Conservation (phyloP, 2,888 invertebrate species). For the Oxycera nigricornis region DNA sequence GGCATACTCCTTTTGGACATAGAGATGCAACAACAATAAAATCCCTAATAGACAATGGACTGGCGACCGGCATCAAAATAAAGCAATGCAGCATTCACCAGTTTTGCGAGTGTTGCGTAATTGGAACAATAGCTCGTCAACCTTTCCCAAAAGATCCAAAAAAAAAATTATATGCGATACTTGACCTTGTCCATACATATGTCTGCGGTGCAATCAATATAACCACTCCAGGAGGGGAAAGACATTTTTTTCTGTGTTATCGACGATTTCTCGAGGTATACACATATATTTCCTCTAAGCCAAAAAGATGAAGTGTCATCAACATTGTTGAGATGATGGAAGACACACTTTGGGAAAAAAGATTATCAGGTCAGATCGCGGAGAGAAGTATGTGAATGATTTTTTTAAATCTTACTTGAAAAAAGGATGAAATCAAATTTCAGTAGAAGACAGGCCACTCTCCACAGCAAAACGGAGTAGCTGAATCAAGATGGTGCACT, state of each 20-base stretch:
- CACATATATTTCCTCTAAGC: background rate
- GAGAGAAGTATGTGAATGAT: too few relatives aligned
- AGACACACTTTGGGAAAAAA: background rate
- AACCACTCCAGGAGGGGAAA: too few relatives aligned
- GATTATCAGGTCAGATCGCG: background rate
- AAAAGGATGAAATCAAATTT: too few relatives aligned
- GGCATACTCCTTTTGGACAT: background rate
- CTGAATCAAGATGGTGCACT: too few relatives aligned
- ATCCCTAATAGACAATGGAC: background rate
- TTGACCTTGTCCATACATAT: background rate
- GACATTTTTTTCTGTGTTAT: background rate
- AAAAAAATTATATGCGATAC: background rate
- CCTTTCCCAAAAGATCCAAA: background rate
- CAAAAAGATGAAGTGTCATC: background rate
- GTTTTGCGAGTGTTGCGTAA: background rate
- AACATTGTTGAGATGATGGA: background rate
- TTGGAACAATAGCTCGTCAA: background rate
- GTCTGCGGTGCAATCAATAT: too few relatives aligned
- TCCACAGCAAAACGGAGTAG: too few relatives aligned
- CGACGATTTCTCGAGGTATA: background rate
- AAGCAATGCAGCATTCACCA: background rate
- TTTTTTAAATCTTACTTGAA: too few relatives aligned
- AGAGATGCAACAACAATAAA: background rate
- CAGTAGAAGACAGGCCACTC: too few relatives aligned
- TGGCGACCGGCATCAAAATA: background rate